These are phyloP conservation scores for Polyodon spathula DNA, from an alignment of 2,113 vertebrate species.

Conservation along the genomic window DNA sequence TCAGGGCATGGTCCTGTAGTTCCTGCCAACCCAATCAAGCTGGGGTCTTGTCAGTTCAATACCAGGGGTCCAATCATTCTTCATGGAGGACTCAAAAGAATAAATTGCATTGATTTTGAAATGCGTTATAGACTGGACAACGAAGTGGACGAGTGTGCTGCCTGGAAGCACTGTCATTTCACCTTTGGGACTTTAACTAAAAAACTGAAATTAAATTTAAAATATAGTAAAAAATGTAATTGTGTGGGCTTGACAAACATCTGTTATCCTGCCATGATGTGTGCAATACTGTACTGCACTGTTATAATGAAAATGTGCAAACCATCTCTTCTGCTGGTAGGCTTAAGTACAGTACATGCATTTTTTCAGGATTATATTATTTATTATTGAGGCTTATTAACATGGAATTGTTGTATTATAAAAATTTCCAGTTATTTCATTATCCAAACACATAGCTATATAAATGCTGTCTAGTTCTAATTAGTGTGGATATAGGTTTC, in stretches of 20 bases:
- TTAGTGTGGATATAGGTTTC: too few species aligned
- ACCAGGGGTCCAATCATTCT: neutral
- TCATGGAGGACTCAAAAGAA: constrained; percentile 7
- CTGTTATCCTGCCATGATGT: too few species aligned
- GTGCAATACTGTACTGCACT: too few species aligned
- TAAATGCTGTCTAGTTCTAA: too few species aligned
- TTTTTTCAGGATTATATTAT: too few species aligned
- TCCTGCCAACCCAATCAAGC: neutral
- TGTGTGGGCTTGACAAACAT: too few species aligned
- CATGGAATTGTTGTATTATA: constrained; percentile 22
- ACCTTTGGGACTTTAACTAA: neutral
- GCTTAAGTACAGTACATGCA: neutral
- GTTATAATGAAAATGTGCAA: too few species aligned
- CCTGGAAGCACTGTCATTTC: neutral
- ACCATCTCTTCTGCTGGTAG: constrained; percentile 2
- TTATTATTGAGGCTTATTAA: neutral
- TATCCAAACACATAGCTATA: too few species aligned
- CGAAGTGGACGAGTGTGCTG: neutral
- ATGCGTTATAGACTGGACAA: constrained; percentile 6
- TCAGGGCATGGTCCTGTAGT: neutral
- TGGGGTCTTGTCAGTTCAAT: neutral
- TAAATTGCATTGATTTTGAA: constrained; percentile 7
- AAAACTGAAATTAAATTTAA: too few species aligned
- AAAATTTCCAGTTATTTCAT: too few species aligned
- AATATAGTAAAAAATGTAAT: too few species aligned